Base-by-base conservation (phyloP, 1,140 invertebrate genomes). In the Drosophila rufa region DNA sequence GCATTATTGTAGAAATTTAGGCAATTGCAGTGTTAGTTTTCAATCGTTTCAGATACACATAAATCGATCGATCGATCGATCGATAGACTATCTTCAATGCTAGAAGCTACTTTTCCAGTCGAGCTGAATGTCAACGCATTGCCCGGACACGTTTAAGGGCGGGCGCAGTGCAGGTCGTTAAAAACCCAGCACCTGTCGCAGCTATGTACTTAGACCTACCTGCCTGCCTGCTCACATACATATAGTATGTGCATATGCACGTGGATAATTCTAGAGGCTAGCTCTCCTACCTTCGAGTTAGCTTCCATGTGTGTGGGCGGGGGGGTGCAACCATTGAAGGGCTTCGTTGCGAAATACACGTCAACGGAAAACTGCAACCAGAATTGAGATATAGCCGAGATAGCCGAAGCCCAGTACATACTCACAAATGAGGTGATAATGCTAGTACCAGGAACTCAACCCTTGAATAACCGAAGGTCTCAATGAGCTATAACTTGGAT, bases 311-410 rank as follows among this genome's bases (percentile, higher is more conserved):
- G 65, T 36, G 36, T 12, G 5, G 2, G 59, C 14, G 60, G 48
- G 69, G 40, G 61, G 19, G n/a, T 51, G 64, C 60, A 51, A 50
- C 71, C 60, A 76, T 76, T 79, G 75, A 79, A 79, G 75, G 75
- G 75, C 75, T 79, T 79, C 75, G 66, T 68, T 77, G 75, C 42
- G 67, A 79, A 79, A 67, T 70, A 79, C 76, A 79, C 76, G 76
- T 65, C 77, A 65, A 79, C 68, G 38, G 47, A 53, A 79, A 79
- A 79, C 60, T 79, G 76, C 51, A 69, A 70, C 57, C 57, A 48
- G 59, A 73, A 57, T 48, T 61, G 66, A 60, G 62, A 77, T 57
- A 77, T 42, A 43, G 45, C 40, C 17, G 43, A 66, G 55, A 66
- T 66, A 66, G 65, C 58, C 43, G 71, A 73, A 12, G 65, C 25